Evolutionary conservation across 2,888 invertebrate genomes (phyloP), one percentile per base, ranked within the genome.

Genomic region (Nesidiocoris tenuis): DNA sequence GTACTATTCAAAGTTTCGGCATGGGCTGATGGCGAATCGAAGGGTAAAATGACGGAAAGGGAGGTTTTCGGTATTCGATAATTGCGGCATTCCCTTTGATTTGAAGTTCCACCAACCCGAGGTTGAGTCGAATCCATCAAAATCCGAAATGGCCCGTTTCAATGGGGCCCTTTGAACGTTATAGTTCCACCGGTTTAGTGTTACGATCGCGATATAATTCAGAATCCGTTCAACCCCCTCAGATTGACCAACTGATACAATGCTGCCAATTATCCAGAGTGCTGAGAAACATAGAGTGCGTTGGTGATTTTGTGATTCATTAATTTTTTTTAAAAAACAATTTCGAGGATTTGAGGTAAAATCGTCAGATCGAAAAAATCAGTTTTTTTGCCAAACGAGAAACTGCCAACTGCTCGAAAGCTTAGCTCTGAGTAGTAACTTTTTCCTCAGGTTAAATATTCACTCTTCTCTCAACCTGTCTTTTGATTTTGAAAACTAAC

Each of bases 41-140:
- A 12, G 61, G 21, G 7, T 24, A 25, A 9, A 39, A 24, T 17
- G 24, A 2, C n/a, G 65, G 39, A 12, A 24, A 24, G 65, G 39
- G 25, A 39, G 17, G 25, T 39, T 7, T 24, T 65, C 17, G 65
- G 65, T 65, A 65, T 65, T 65, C 65, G 65, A 65, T 65, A 65
- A 65, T 65, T 65, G 65, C 65, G 65, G 65, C 25, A 65, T 65
- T 65, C 65, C 65, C 65, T 65, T 65, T 65, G 65, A 65, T 65
- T 25, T 65, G 39, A 39, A 65, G 39, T 39, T 12, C 39, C 39
- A 39, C 39, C 39, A 39, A 12, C 39, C 12, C 39, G 39, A 39
- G 39, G 5, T 12, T 3, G 12, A 39, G 39, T 39, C 39, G 39
- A 39, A 39, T 39, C 39, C 12, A 39, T 12, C 39, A 7, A 39